These are phyloP conservation scores for Thera britannica DNA, from an alignment of 2,888 invertebrate species.

Conservation along the genomic window DNA sequence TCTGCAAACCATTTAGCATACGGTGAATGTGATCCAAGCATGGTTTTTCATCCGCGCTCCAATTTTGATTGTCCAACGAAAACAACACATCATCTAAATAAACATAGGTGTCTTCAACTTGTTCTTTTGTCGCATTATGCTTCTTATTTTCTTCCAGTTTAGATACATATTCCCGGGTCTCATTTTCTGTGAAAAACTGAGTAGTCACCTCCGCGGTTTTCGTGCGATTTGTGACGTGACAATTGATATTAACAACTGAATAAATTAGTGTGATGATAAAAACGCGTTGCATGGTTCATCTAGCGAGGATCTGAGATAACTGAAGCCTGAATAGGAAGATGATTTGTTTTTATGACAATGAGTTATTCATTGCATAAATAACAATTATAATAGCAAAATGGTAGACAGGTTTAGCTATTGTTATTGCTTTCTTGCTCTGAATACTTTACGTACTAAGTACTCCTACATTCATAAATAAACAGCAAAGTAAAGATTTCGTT, in stretches of 20 bases:
- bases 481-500: too few species aligned
- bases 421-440: background rate
- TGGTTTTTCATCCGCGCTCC: slow-evolving; percentile 64
- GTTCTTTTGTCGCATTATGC: slow-evolving; percentile 39
- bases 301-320: slow-evolving; percentile 41
- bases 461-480: too few species aligned
- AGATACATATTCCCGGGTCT: slow-evolving; percentile 32
- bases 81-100: slow-evolving; percentile 75
- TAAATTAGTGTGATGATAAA: slow-evolving; percentile 33
- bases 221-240: slow-evolving; percentile 48
- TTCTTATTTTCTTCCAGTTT: slow-evolving; percentile 41
- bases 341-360: slow-evolving; percentile 54
- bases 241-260: slow-evolving; percentile 35
- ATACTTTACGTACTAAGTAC: too few species aligned
- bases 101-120: slow-evolving; percentile 51
- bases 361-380: slow-evolving; percentile 8
- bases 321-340: slow-evolving; percentile 48
- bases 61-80: slow-evolving; percentile 65
- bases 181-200: slow-evolving; percentile 32
- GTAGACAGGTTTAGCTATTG: background rate
- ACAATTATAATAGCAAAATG: background rate
- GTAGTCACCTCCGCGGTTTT: slow-evolving; percentile 37
- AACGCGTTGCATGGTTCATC: slow-evolving; percentile 52
- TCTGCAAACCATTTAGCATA: slow-evolving; percentile 71
- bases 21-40: slow-evolving; percentile 67